Evolutionary conservation across 2,888 invertebrate genomes (phyloP).

Genomic region (Lampropteryx suffumata): DNA sequence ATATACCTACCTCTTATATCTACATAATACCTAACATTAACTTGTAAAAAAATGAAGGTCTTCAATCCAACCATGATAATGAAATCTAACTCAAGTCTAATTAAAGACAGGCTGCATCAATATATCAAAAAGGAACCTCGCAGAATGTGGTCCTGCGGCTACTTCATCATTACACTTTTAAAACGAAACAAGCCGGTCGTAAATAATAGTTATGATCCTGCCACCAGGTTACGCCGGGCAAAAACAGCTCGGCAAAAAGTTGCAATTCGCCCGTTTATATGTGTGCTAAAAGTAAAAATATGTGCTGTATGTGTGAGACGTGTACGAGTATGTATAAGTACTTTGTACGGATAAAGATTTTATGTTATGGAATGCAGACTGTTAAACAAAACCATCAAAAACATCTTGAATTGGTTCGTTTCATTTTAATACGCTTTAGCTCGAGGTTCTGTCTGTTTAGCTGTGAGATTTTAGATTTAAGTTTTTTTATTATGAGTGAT

Average conservation of each 20-base stretch:
- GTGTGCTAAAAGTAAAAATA: constrained; percentile 3
- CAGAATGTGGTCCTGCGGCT: constrained; percentile 33
- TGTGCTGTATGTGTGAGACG: constrained; percentile 13
- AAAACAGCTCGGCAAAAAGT: constrained; percentile 52
- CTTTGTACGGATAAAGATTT: constrained; percentile 7
- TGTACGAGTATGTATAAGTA: constrained; percentile 18
- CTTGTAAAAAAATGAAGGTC: neutral
- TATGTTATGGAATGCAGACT: constrained; percentile 22
- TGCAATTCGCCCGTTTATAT: constrained; percentile 24
- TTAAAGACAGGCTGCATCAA: constrained; percentile 17
- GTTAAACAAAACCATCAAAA: neutral
- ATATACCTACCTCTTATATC: no score
- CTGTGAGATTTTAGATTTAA: no score
- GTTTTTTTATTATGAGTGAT: no score
- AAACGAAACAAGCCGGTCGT: constrained; percentile 69
- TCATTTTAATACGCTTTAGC: no score
- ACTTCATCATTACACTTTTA: constrained; percentile 65
- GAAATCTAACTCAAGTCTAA: constrained; percentile 19
- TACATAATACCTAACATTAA: no score
- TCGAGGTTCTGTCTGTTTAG: no score
- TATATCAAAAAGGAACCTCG: constrained; percentile 25
- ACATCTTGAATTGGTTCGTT: no score
- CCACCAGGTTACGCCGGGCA: constrained; percentile 67
- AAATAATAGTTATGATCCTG: constrained; percentile 69
- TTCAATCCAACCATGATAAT: constrained; percentile 18